phyloP scores from a whole-genome alignment of 2,797 vertebrate species.

The Echiichthys vipera region DNA sequence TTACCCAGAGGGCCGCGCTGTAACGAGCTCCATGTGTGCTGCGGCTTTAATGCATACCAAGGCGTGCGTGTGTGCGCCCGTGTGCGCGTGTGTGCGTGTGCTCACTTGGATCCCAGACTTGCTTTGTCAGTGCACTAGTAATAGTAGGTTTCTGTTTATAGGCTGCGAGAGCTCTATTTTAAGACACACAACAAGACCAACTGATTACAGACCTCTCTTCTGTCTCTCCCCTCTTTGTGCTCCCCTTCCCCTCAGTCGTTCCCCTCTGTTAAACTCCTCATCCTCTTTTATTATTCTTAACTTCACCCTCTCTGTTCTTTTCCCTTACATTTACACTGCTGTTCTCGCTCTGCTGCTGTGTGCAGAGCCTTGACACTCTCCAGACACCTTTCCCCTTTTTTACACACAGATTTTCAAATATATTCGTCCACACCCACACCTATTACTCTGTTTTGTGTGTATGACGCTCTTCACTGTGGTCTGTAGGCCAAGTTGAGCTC shows the following conservation, averaged over 20 bases:
- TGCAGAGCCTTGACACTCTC: background rate
- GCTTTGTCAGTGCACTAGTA: constrained; percentile 86
- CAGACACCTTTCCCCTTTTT: background rate
- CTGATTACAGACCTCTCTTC: constrained; percentile 83
- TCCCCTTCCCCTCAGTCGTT: constrained; percentile 63
- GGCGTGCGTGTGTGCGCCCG: constrained; percentile 31
- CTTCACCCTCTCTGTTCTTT: background rate
- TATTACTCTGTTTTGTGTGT: constrained; percentile 2
- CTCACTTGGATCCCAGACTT: constrained; percentile 72
- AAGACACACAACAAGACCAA: constrained; percentile 87
- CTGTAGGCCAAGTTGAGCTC: background rate
- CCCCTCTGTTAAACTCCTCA: constrained; percentile 35
- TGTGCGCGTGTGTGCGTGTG: constrained; percentile 37
- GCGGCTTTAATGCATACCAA: constrained; percentile 65
- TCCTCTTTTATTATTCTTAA: constrained; percentile 19
- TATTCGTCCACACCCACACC: background rate
- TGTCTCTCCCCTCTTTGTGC: constrained; percentile 57
- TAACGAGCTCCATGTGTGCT: constrained; percentile 84
- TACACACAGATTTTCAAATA: background rate
- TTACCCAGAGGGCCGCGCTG: constrained; percentile 79
- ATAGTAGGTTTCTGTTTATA: constrained; percentile 88
- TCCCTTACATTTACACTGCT: background rate
- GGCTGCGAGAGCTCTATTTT: constrained; percentile 85
- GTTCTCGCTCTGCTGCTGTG: background rate
- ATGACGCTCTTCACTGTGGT: background rate